phyloP scores from a whole-genome alignment of 1,140 invertebrate genomes.

The Mactra quadrangularis region DNA sequence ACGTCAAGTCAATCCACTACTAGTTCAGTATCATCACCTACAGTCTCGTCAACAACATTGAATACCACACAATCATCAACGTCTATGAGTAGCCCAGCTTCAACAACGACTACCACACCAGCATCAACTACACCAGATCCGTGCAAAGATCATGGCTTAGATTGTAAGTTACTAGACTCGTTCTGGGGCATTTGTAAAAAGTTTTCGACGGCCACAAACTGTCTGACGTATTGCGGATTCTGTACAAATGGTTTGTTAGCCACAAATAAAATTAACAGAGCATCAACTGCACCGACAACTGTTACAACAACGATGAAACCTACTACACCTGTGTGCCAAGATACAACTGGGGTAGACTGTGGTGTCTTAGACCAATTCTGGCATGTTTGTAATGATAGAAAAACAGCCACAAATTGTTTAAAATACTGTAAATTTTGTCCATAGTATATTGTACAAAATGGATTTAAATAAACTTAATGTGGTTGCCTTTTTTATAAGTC shows the following conservation, averaged over 20 bases:
- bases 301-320: neutral
- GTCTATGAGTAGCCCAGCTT: neutral
- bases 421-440: conserved; percentile 33
- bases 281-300: neutral
- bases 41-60: neutral
- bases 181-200: conserved; percentile 12
- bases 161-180: conserved; percentile 6
- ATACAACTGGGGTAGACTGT: conserved; percentile 29
- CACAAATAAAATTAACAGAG: neutral
- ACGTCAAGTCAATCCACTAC: neutral
- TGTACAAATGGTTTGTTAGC: neutral
- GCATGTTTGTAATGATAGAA: conserved; percentile 24
- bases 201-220: neutral
- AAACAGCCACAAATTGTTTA: conserved; percentile 23
- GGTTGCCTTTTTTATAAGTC: too few species aligned
- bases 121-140: conserved; percentile 12
- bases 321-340: conserved; percentile 15
- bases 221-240: conserved; percentile 8
- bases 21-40: neutral
- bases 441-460: too few species aligned
- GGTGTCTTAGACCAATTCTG: conserved; percentile 6
- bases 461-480: too few species aligned
- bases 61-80: neutral
- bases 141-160: neutral
- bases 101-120: neutral